These are phyloP conservation scores for Drosophila busckii DNA, from an alignment of 1,140 invertebrate species.

Conservation along the genomic window DNA sequence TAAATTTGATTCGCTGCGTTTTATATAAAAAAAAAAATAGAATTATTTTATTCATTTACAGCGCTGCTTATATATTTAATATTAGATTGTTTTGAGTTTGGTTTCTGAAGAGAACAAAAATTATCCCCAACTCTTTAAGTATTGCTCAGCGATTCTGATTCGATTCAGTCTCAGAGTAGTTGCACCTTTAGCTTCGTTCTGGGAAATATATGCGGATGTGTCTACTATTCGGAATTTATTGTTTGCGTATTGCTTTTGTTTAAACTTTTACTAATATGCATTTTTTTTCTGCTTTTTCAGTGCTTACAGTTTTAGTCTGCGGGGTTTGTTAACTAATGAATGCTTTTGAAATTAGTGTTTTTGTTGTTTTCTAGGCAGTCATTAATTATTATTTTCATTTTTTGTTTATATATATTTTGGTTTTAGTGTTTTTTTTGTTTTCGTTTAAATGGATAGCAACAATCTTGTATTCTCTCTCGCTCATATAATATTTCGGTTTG, in stretches of 20 bases:
- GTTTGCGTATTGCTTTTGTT: conserved; percentile 3
- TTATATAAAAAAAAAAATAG: no score
- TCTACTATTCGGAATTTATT: no score
- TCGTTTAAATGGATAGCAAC: conserved; percentile 72
- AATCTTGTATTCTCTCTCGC: conserved; percentile 78
- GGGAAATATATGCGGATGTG: conserved; percentile 11
- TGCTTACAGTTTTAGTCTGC: conserved; percentile 27
- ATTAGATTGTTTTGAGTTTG: no score
- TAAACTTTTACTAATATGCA: not conserved
- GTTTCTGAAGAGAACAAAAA: no score
- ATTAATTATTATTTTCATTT: conserved; percentile 31
- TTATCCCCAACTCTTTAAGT: no score
- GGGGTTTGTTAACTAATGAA: no score
- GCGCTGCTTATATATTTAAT: no score
- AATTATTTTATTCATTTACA: no score
- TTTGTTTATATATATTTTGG: conserved; percentile 28
- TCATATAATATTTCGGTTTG: conserved; percentile 63
- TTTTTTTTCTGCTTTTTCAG: conserved; percentile 13
- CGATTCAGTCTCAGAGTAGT: conserved; percentile 35
- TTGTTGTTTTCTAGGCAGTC: conserved; percentile 36
- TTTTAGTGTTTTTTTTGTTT: conserved; percentile 23
- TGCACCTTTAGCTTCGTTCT: conserved; percentile 16
- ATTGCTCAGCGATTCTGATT: conserved; percentile 6
- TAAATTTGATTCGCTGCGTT: no score
- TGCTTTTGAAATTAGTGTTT: no score